Base-by-base conservation (phyloP, 2,888 invertebrate genomes). In the Drosophila setosimentum region DNA sequence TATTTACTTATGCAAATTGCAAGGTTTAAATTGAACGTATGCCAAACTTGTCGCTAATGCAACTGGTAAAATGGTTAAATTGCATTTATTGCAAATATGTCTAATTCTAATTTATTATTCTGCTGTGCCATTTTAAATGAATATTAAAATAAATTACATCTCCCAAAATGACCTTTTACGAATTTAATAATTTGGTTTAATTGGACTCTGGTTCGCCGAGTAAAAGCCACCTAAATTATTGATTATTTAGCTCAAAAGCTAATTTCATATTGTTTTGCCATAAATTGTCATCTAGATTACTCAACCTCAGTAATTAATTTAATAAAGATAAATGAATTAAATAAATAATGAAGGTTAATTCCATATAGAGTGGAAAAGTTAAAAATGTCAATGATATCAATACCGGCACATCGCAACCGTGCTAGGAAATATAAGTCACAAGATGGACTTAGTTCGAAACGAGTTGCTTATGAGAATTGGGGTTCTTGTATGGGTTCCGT, bases 391-490 rank as follows among this genome's bases (percentile, higher is more conserved):
- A 30, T 29, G 11, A 6, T n/a, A 3, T 51, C 51, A n/a, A 37
- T 45, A 3, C 18, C 32, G 13, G 27, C 11, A 13, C 16, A 33
- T 54, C 24, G n/a, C 32, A 35, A 16, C n/a, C 42, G 13, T 21
- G 13, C 2, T 4, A 16, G 16, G 8, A 24, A 24, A 16, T 45
- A 3, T 16, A 24, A 45, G 24, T 16, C n/a, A n/a, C n/a, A n/a
- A n/a, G n/a, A n/a, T n/a, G n/a, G n/a, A n/a, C n/a, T n/a, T n/a
- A n/a, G 30, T 49, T 33, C 35, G 13, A 75, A 82, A 83, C 63
- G 84, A 87, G 74, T 79, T 85, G 83, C 82, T 85, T 82, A 84
- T 85, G 78, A 74, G 57, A 54, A 68, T 53, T 65, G 66, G 30
- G 16, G 10, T 21, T 3, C 32, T n/a, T n/a, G 49, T 5, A 7